A percentile compares a stretch with the other conserved stretches of the same genome.
Evolutionary conservation across 2,113 vertebrate species (phyloP).

Genomic region (Tyto alba): DNA sequence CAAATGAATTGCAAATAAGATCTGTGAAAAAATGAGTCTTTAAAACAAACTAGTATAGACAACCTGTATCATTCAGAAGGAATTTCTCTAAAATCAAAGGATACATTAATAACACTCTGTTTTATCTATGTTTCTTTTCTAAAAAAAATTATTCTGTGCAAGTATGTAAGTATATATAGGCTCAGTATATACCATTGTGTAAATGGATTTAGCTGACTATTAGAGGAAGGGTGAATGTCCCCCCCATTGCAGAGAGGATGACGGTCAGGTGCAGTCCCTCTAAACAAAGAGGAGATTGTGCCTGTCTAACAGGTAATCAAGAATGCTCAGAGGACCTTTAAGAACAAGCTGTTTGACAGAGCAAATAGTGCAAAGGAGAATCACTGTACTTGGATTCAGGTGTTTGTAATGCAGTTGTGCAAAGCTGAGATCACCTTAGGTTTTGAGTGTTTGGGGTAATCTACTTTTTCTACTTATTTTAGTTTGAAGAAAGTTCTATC

Average conservation of each 20-base stretch:
- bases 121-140: background rate
- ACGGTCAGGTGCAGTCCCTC: background rate
- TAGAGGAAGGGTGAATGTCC: background rate
- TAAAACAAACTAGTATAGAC: background rate
- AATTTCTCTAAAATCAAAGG: background rate
- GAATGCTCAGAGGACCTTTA: background rate
- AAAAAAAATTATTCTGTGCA: background rate
- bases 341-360: background rate
- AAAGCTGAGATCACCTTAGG: background rate
- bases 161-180: background rate
- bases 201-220: background rate
- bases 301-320: background rate
- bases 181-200: background rate
- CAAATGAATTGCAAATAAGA: background rate
- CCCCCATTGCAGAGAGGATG: background rate
- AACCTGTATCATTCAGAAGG: background rate
- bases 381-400: background rate
- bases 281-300: background rate
- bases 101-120: background rate
- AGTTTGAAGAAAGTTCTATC: background rate
- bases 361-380: background rate
- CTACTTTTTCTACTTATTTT: background rate
- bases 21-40: background rate
- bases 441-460: background rate
- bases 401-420: background rate